Evolutionary conservation across 2,888 invertebrate genomes (phyloP).

Genomic region (Acanthosepion pharaonis): DNA sequence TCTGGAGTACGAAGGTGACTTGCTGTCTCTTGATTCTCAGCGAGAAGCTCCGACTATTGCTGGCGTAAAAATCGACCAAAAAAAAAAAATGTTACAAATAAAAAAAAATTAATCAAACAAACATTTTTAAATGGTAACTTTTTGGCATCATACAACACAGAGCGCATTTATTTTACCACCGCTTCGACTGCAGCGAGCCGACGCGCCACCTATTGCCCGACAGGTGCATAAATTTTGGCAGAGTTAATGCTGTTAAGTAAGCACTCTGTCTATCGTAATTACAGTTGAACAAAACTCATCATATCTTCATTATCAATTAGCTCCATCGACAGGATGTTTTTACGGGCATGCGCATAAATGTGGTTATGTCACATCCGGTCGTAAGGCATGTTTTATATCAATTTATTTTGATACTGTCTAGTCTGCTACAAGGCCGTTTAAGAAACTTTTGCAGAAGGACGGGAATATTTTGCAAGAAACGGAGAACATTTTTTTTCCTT

Average conservation of each 20-base stretch:
- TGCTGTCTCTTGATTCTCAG: background rate
- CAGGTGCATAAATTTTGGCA: background rate
- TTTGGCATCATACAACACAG: background rate
- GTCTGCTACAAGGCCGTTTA: background rate
- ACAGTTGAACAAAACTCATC: background rate
- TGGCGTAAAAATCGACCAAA: background rate
- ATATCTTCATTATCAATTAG: background rate
- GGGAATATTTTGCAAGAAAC: too few species aligned
- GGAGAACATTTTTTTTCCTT: too few species aligned
- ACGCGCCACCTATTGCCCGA: background rate
- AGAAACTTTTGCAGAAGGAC: background rate
- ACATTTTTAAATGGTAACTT: background rate
- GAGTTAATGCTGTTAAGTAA: background rate
- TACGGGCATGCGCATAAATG: background rate
- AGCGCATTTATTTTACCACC: background rate
- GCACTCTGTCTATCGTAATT: constrained; percentile 5
- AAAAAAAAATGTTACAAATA: background rate
- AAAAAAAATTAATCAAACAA: background rate
- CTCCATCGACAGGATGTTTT: background rate
- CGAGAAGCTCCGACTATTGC: background rate
- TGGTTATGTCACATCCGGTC: background rate
- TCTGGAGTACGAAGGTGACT: background rate
- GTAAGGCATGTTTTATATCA: background rate
- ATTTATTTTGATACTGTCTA: background rate
- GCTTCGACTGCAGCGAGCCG: background rate